These are phyloP conservation scores for Nasonia longicornis DNA, from an alignment of 1,140 invertebrate species.

Conservation along the genomic window DNA sequence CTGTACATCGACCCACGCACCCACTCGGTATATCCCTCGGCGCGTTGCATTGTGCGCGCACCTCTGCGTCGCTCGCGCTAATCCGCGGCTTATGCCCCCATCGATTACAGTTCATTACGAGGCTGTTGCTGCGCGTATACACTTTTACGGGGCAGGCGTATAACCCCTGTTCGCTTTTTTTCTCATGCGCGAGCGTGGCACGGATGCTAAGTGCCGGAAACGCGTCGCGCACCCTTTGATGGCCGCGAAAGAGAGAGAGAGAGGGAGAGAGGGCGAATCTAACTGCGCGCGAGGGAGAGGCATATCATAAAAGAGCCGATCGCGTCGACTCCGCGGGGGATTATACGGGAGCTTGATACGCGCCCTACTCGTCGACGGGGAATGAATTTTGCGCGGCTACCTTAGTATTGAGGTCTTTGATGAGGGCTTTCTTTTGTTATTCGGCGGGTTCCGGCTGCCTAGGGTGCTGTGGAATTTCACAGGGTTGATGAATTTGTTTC, in stretches of 20 bases:
- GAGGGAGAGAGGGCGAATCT: not conserved
- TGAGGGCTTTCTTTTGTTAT: constrained; percentile 2
- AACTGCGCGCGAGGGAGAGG: not conserved
- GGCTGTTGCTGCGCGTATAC: not conserved
- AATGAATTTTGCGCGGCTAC: not conserved
- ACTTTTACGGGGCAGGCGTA: not conserved
- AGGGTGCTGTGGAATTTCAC: not conserved
- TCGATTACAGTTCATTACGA: constrained; percentile 46
- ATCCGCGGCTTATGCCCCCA: constrained; percentile 37
- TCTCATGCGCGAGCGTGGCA: constrained; percentile 1
- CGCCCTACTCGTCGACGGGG: not conserved
- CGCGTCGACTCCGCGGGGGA: constrained; percentile 1
- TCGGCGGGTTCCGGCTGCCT: not conserved
- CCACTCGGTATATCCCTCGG: not conserved
- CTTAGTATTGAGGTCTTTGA: not conserved
- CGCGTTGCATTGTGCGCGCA: not conserved
- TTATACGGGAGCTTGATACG: not conserved
- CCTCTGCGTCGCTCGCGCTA: constrained; percentile 1
- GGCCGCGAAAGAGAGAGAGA: constrained; percentile 9
- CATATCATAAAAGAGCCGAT: constrained; percentile 22
- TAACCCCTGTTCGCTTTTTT: constrained; percentile 12
- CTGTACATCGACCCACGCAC: not conserved
- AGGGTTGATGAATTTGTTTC: no score
- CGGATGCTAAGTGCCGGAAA: constrained; percentile 38
- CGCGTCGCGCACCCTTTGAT: constrained; percentile 25